Base-by-base conservation (phyloP, 2,888 invertebrate species). In the Drosophila koepferae region DNA sequence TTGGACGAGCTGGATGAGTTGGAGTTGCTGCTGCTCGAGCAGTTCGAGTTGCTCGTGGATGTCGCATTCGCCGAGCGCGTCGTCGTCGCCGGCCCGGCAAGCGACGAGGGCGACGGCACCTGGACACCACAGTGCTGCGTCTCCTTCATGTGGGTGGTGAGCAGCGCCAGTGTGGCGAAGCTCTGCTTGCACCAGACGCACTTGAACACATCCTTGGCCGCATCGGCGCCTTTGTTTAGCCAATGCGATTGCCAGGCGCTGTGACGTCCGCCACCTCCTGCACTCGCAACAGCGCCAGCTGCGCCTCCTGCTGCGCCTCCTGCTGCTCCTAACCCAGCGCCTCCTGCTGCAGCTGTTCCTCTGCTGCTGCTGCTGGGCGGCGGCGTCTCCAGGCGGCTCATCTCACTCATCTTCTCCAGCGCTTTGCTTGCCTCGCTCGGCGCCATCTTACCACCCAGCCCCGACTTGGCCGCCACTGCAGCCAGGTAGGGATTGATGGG, bases 121-220 rank as follows among this genome's bases (percentile, higher is more conserved):
- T 96, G 97, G 0, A 97, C 97, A 40, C 97, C 97, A 83, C 99
- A 99, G 91, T 99, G 98, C 92, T 99, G 98, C 0, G 99, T 98
- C 94, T 99, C 98, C 93, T 99, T 99, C 99, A 99, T 99, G 93
- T 99, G 99, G 53, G 97, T 96, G 6, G 99, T 99, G 94, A 99
- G 95, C 75, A 98, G 97, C 1, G 98, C 98, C 54, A 99, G 94
- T 40, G 98, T 97, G 70, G 97, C 97, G 92, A 99, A 99, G 90
- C 98, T 98, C 92, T 98, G 98, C 92, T 99, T 98, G 93, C 99
- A 99, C 97, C 99, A 99, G 46, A 99, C 99, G 93, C 99, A 99
- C 92, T 99, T 98, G 40, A 99, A 95, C 38, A 99, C 99, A 92
- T 99, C 98, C 93, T 98, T 97, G 20, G 98, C 98, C 90, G 97